Base-by-base conservation (phyloP, 2,888 invertebrate species). In the Podotricha telesiphe region DNA sequence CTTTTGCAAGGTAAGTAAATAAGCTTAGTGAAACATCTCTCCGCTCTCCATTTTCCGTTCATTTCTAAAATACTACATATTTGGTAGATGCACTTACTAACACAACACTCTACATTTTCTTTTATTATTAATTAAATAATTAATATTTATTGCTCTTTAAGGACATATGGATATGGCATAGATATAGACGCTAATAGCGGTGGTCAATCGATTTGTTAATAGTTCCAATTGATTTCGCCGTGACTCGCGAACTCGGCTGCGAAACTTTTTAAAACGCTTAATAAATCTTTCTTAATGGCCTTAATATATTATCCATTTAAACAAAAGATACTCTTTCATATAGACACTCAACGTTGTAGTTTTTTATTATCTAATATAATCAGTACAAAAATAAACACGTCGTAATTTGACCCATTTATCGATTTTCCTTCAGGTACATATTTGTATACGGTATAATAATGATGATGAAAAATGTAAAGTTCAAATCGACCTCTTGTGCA, bases 231-330 rank as follows among this genome's bases (percentile, higher is more conserved):
- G 67, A 67, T 20, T 47, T 28, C 59, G 62, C 61, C 62, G 67
- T 53, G 51, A 51, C 61, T 40, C 28, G 67, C 67, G 62, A 62
- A 62, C 62, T 62, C 20, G 34, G 42, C 42, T 67, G 45, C 53
- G 53, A 45, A 62, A 19, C 40, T 22, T 67, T 67, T 61, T 51
- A 53, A 62, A 62, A 55, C 42, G 28, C 37, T 62, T 51, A 42
- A 69, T 69, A 65, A 65, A 69, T 69, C 61, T 69, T 37, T 28
- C 42, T 22, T 51, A 59, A 67, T 59, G 66, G 58, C 59, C 13
- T 59, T 51, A 42, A 59, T 67, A 48, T 59, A 59, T 67, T 19
- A 34, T 42, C 28, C 15, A 48, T 69, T 62, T 61, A 22, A 48
- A 61, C 51, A 61, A 61, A 53, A 59, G 50, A 45, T 45, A 34